phyloP scores from a whole-genome alignment of 2,888 invertebrate species.

The Athrips mouffetella region DNA sequence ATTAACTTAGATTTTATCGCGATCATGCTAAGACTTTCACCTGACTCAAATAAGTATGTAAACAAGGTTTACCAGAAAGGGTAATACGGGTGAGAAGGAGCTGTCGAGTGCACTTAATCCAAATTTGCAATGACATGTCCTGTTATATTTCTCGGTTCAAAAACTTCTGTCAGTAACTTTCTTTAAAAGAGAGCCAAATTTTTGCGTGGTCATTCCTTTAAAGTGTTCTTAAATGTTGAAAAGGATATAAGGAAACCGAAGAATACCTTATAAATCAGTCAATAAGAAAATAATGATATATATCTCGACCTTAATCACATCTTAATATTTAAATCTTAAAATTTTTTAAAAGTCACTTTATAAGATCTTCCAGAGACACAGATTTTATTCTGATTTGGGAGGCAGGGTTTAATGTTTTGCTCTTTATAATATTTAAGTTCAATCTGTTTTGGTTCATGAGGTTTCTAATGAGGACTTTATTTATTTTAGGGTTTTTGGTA shows the following conservation, averaged over 20 bases:
- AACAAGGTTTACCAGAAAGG: background rate
- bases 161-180: slow-evolving; percentile 5
- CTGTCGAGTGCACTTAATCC: slow-evolving; percentile 9
- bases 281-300: too few species aligned
- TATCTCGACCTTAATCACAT: too few species aligned
- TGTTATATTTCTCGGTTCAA: background rate
- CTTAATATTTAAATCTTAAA: too few species aligned
- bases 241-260: background rate
- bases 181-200: slow-evolving; percentile 5
- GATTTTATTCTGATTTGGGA: too few species aligned
- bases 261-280: too few species aligned
- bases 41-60: background rate
- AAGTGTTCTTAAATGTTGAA: background rate
- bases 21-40: slow-evolving; percentile 20
- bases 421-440: too few species aligned
- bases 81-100: background rate
- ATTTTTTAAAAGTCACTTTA: too few species aligned
- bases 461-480: too few species aligned
- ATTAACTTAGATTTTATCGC: slow-evolving; percentile 18
- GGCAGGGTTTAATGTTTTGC: too few species aligned
- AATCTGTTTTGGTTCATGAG: too few species aligned
- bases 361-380: too few species aligned
- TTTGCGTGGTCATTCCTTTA: slow-evolving; percentile 3
- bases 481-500: background rate
- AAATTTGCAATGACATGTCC: slow-evolving; percentile 9